These are phyloP conservation scores for Lytechinus pictus DNA, from an alignment of 35 echinoderm and acorn worm genomes.

Conservation along the genomic window DNA sequence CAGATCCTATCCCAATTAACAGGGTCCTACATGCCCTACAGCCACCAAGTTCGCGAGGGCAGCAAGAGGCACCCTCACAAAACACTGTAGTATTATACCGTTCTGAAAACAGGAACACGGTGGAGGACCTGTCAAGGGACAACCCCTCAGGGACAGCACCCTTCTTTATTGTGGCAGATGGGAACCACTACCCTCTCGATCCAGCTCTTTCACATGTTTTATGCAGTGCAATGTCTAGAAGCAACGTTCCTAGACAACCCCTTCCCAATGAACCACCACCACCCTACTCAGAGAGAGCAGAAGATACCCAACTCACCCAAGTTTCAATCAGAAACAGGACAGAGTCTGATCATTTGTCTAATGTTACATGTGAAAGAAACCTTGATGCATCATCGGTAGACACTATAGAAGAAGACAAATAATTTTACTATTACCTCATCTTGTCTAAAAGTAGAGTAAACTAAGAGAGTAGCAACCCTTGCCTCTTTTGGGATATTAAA, in stretches of 20 bases:
- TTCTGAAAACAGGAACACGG: not conserved
- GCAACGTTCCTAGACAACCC: not conserved
- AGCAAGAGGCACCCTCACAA: not conserved
- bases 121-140: not conserved
- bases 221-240: conserved; percentile 40
- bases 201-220: conserved; percentile 27
- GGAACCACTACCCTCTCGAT: conserved; percentile 24
- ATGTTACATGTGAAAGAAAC: not conserved
- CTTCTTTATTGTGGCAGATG: conserved; percentile 8
- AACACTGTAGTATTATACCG: conserved; percentile 22
- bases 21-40: not conserved
- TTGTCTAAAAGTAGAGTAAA: not conserved
- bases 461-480: not conserved
- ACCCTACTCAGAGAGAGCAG: conserved; percentile 26
- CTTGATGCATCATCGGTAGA: not conserved
- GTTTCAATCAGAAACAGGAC: not conserved
- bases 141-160: conserved; percentile 1
- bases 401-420: not conserved
- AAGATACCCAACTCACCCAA: conserved; percentile 1
- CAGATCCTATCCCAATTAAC: conserved; percentile 23
- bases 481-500: not conserved
- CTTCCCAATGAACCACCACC: conserved; percentile 38
- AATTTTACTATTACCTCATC: not conserved
- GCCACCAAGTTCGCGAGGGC: not conserved
- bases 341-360: not conserved